Evolutionary conservation across 2,888 invertebrate genomes (phyloP), one percentile per base, ranked within the genome.

Genomic region (Ormyrus rosae): DNA sequence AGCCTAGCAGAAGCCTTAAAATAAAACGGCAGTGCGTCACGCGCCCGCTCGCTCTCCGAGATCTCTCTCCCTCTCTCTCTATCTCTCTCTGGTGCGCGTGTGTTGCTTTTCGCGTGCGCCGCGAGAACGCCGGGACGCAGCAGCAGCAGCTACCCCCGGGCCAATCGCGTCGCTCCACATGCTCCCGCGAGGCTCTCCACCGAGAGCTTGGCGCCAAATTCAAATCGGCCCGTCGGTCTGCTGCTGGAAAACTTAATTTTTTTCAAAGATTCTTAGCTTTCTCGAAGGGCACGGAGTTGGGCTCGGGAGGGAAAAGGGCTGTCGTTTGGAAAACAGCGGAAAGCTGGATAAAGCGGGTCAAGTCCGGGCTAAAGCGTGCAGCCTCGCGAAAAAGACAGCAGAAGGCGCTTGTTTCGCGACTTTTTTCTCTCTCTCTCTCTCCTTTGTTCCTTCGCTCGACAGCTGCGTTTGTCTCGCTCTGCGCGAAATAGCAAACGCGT

Each of bases 131-230:
- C 65, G 65, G 72, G 58, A 13, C 58, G 34, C 83, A 83, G 48
- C 9, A 63, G n/a, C 51, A 53, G 51, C 64, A 50, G 46, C 85
- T 82, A 81, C 68, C 76, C 69, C 83, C 83, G 86, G 85, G 85
- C 92, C 92, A 92, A 92, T 92, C 85, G 86, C 84, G 82, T 86
- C 81, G 87, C 86, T 92, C 92, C 92, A 92, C 92, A 92, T 92
- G 91, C 91, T 89, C 87, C 83, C 84, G 11, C 10, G 11, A 7
- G 0, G 46, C 50, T 55, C 53, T 7, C 45, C 60, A 5, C 2
- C 34, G 11, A 10, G 34, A 34, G 34, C 2, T 2, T 5, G 55
- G 73, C 77, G 81, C 73, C 64, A 78, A 61, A 77, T 78, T 81
- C 56, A 9, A 81, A 77, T 34, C 48, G 68, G 3, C 34, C 34